Evolutionary conservation across 1,140 invertebrate species (phyloP), one percentile per base, ranked within the genome.

Genomic region (Anastrepha obliqua): DNA sequence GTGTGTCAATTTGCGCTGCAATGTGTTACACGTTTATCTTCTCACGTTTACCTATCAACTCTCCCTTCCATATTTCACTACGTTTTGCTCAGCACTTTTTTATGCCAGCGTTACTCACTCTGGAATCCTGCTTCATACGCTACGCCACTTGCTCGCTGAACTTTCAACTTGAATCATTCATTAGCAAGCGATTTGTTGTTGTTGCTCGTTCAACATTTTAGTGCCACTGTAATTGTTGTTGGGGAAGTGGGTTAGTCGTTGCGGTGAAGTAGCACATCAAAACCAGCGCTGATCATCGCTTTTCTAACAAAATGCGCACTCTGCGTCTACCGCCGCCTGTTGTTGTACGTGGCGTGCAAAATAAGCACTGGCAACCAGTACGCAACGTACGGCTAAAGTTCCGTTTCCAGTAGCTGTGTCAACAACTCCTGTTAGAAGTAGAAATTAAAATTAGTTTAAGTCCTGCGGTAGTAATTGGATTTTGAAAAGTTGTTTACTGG

Each of bases 401-500:
- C 51, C 11, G 51, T 11, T 2, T 62, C n/a, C 8, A 8, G 4
- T 62, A 62, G 9, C n/a, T 62, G 8, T 62, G 60, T 13, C 13
- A 29, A 17, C 13, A 13, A 5, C 15, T 3, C 60, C 13, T 62
- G 60, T 62, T n/a, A 17, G 11, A 67, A 67, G 64, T 20, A 39
- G n/a, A 67, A 67, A 67, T 67, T 67, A 11, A 67, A 67, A 67
- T 67, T 20, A 67, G 64, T 67, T 67, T 29, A 39, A 20, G 29
- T 67, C 64, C 29, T 67, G 64, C 17, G 64, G 64, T 11, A 39
- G 64, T 39, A 42, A 67, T 67, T 67, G 29, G 64, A 5, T 67
- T 67, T 67, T 67, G 29, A 39, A 67, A 67, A 67, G 64, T 67
- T 67, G 29, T 67, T 67, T 67, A 67, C 64, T 67, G 29, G 64